These are phyloP conservation scores for Psix sp. DNA, from an alignment of 1,140 invertebrate genomes.

Conservation along the genomic window DNA sequence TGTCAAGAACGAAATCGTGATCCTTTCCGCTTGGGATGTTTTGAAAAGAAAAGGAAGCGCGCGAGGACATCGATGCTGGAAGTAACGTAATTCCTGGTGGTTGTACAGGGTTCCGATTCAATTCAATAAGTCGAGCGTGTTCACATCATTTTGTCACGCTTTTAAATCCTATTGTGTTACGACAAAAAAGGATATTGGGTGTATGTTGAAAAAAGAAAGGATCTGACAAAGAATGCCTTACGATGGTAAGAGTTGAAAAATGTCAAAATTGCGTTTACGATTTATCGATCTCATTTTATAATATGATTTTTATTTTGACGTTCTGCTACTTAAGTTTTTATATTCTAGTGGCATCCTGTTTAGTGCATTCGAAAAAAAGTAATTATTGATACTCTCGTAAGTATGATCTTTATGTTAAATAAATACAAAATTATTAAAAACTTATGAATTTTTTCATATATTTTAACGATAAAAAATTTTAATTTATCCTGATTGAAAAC, in stretches of 20 bases:
- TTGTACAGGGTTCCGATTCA: constrained; percentile 46
- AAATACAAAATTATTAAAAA: no score
- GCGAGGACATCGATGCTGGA: constrained; percentile 54
- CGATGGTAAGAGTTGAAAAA: constrained; percentile 22
- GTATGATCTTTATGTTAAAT: no score
- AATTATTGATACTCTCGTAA: not conserved
- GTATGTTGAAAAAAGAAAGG: constrained; percentile 14
- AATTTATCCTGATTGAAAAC: no score
- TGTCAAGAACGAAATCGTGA: constrained; percentile 53
- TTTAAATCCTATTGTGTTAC: constrained; percentile 51
- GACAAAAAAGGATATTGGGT: constrained; percentile 9
- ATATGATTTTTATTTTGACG: constrained; percentile 38
- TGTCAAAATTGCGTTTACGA: constrained; percentile 20
- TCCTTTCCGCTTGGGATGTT: constrained; percentile 50
- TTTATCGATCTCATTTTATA: constrained; percentile 35
- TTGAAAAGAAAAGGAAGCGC: constrained; percentile 49
- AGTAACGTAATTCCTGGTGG: constrained; percentile 57
- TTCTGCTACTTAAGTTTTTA: constrained; percentile 5
- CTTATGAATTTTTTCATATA: no score
- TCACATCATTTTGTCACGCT: constrained; percentile 48
- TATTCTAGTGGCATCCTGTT: not conserved
- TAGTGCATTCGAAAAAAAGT: not conserved
- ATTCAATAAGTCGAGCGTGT: constrained; percentile 60
- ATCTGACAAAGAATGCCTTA: not conserved
- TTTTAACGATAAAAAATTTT: no score